These are phyloP conservation scores for Cranoglanis bouderius DNA, from an alignment of 2,113 vertebrate genomes.

Conservation along the genomic window DNA sequence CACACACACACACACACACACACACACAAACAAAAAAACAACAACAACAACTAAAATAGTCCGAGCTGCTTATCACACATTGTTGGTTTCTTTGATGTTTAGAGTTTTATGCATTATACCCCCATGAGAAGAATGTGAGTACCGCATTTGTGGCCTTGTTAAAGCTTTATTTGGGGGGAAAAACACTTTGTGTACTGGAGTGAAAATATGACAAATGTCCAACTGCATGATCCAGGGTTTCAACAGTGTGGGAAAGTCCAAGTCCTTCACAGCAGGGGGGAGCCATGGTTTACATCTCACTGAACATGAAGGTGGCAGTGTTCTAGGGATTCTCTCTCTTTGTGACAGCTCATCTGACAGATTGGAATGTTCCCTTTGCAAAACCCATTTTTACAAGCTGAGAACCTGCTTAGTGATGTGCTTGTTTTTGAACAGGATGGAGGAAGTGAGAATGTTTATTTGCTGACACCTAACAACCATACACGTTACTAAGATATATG, in stretches of 20 bases:
- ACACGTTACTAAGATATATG: slow-evolving; percentile 46
- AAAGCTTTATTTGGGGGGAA: slow-evolving; percentile 28
- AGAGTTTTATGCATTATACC: slow-evolving; percentile 2
- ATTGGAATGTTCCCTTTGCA: slow-evolving; percentile 69
- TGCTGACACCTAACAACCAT: slow-evolving; percentile 57
- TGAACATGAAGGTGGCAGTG: slow-evolving; percentile 65
- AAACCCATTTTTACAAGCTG: slow-evolving; percentile 64
- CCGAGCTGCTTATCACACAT: background rate
- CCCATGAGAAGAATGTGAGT: slow-evolving; percentile 32
- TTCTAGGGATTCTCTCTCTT: slow-evolving; percentile 65
- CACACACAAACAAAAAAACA: too few relatives aligned
- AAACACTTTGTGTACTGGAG: slow-evolving; percentile 1
- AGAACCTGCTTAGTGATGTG: slow-evolving; percentile 43
- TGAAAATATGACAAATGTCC: slow-evolving; percentile 52
- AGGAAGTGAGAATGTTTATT: slow-evolving; percentile 58
- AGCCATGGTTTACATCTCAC: slow-evolving; percentile 59
- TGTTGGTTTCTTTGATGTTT: slow-evolving; percentile 22
- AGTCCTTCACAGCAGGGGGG: slow-evolving; percentile 62
- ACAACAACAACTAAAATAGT: too few relatives aligned
- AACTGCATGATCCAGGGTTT: slow-evolving; percentile 37
- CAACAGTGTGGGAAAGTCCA: slow-evolving; percentile 69
- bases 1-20: too few relatives aligned
- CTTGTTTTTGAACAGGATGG: background rate
- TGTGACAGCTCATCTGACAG: slow-evolving; percentile 72
- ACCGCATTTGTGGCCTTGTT: slow-evolving; percentile 22